Conservation (phyloP, 2,797 vertebrate species). For the Paratrypauchen microcephalus region DNA sequence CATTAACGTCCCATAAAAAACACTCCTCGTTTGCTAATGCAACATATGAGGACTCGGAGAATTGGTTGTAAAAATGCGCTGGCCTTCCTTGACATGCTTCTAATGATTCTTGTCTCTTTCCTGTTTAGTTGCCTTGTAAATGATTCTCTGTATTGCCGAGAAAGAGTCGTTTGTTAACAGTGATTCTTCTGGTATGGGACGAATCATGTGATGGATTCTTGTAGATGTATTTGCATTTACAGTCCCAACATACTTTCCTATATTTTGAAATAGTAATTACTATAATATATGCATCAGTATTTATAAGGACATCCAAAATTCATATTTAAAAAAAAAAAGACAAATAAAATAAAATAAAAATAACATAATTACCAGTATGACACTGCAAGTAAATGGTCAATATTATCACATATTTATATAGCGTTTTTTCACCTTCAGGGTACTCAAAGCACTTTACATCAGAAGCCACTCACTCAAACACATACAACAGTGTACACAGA, state of each 20-base stretch:
- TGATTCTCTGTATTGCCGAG: constrained; percentile 47
- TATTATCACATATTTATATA: too few species aligned
- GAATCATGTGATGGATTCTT: neutral
- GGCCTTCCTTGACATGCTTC: constrained; percentile 40
- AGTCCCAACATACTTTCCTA: neutral
- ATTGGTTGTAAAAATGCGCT: constrained; percentile 47
- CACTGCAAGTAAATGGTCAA: too few species aligned
- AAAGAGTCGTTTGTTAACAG: constrained; percentile 44
- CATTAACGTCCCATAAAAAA: constrained; percentile 67
- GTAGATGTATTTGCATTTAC: neutral
- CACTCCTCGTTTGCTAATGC: constrained; percentile 69
- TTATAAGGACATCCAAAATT: too few species aligned
- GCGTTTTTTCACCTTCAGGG: too few species aligned
- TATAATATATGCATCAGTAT: too few species aligned
- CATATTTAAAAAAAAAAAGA: too few species aligned
- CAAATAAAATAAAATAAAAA: too few species aligned
- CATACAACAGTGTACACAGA: too few species aligned
- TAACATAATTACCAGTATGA: too few species aligned
- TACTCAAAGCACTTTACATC: too few species aligned
- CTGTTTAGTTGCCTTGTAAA: constrained; percentile 25
- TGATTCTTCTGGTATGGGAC: neutral
- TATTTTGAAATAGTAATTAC: too few species aligned
- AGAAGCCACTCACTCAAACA: too few species aligned
- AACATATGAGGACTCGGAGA: constrained; percentile 56
- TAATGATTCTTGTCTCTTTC: constrained; percentile 36